Evolutionary conservation across 2,797 vertebrate species (phyloP), one percentile per base, ranked within the genome.

Genomic region (Sternotherus odoratus): DNA sequence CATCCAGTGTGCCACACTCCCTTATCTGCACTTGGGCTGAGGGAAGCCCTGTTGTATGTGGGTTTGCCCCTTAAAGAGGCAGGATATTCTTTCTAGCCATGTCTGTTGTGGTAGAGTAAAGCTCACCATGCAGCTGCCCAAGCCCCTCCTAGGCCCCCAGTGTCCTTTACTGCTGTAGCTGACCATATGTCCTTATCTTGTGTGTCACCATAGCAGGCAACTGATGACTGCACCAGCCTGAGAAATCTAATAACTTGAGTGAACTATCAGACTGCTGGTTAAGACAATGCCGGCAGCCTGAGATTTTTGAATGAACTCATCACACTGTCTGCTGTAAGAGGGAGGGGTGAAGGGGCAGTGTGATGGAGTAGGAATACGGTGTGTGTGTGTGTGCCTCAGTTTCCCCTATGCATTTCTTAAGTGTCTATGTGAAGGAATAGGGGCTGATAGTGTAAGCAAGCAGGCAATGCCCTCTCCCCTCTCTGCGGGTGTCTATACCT

Each of bases 51-150:
- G 16, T 17, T 30, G 19, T n/a, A n/a, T 51, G 63, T 13, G 39
- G 28, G 28, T 56, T 39, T 85, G 82, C 53, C 39, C 23, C 39
- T 82, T 10, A 2, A 24, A 79, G 54, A 30, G 39, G 51, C 57
- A 66, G 39, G 75, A 12, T 26, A 33, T 26, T 48, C 51, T 78
- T 10, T 72, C 72, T 30, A 72, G 51, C 8, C 48, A 53, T 28
- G 17, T 24, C 54, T 28, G 30, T n/a, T n/a, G 54, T 24, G 28
- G 43, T 79, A 12, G 4, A 8, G 15, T 83, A 50, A 83, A 43
- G 63, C 15, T 4, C 26, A 24, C 6, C 0, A 0, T 6, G 56
- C 2, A 36, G 3, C 3, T 69, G 53, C 66, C 66, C n/a, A 80
- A 51, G 56, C 48, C 86, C 12, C 49, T 33, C 75, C 53, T 74